Conservation (phyloP, 2,888 invertebrate species). For the Thecocarcelia acutangulata region DNA sequence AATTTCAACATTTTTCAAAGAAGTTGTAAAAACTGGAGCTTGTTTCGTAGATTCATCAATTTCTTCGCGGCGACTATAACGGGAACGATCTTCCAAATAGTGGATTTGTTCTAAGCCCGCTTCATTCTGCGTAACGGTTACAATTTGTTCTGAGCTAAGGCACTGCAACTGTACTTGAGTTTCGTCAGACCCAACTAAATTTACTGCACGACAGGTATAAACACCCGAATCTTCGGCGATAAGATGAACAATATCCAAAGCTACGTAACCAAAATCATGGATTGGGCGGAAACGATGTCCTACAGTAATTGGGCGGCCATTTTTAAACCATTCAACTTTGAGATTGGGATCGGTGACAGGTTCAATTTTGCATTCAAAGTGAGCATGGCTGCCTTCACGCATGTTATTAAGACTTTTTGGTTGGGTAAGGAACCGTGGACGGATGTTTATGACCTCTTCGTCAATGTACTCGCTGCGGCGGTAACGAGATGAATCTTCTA, state of each 20-base stretch:
- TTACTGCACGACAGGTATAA: conserved; percentile 96
- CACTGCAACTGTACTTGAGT: conserved; percentile 88
- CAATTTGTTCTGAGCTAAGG: conserved; percentile 89
- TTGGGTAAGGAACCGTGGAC: conserved; percentile 92
- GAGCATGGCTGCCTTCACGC: conserved; percentile 94
- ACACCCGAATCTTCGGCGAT: conserved; percentile 97
- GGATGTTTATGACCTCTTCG: conserved; percentile 91
- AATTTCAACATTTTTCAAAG: conserved; percentile 94
- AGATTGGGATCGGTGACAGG: conserved; percentile 98
- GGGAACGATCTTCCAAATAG: conserved; percentile 91
- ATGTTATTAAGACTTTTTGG: conserved; percentile 93
- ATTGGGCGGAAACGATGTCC: conserved; percentile 97
- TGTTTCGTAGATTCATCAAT: conserved; percentile 93
- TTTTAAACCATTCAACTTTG: conserved; percentile 98
- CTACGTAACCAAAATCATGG: conserved; percentile 99
- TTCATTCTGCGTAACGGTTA: conserved; percentile 93
- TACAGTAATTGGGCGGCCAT: conserved; percentile 95
- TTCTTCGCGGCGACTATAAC: conserved; percentile 88
- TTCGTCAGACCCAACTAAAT: conserved; percentile 94
- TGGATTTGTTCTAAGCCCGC: conserved; percentile 94
- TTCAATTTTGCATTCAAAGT: conserved; percentile 98
- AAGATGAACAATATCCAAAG: conserved; percentile 96
- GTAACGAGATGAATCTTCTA: conserved; percentile 93
- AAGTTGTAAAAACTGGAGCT: conserved; percentile 96
- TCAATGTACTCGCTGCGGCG: conserved; percentile 91